Percentiles rank a stretch among this genome's conserved stretches.
Evolutionary conservation across 2,888 invertebrate species (phyloP).

Genomic region (Zaprionus obscuricornis): DNA sequence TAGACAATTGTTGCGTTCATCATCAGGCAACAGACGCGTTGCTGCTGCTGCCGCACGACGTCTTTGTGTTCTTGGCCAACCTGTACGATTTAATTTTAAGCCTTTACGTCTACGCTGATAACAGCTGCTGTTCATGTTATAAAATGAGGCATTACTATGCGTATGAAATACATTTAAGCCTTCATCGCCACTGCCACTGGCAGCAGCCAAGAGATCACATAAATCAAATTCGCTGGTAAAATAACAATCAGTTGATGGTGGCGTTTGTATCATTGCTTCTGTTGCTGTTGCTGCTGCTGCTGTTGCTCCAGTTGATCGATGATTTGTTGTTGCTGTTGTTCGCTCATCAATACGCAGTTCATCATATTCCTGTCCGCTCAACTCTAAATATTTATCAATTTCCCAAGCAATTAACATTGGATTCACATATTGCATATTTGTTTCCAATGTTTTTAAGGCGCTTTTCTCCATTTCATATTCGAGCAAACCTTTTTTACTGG

Average conservation of each 20-base stretch:
- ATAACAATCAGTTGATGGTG: slow-evolving; percentile 77
- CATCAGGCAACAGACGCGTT: slow-evolving; percentile 53
- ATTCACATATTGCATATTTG: slow-evolving; percentile 64
- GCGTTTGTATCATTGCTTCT: slow-evolving; percentile 54
- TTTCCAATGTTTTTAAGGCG: slow-evolving; percentile 69
- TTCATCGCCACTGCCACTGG: slow-evolving; percentile 56
- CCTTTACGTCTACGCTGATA: slow-evolving; percentile 80
- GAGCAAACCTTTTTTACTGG: slow-evolving; percentile 77
- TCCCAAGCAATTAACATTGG: slow-evolving; percentile 75
- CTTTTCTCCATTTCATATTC: slow-evolving; percentile 79
- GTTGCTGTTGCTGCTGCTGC: not conserved
- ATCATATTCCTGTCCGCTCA: slow-evolving; percentile 63
- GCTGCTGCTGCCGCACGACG: slow-evolving; percentile 37
- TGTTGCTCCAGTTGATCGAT: no score
- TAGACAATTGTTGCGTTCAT: slow-evolving; percentile 67
- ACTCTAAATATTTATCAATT: slow-evolving; percentile 80
- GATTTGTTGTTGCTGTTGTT: no score
- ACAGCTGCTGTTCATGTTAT: slow-evolving; percentile 67
- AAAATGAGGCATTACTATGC: slow-evolving; percentile 37
- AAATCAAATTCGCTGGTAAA: slow-evolving; percentile 81
- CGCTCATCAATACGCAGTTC: no score
- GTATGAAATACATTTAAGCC: slow-evolving; percentile 35
- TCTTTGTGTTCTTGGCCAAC: slow-evolving; percentile 88
- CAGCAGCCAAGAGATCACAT: slow-evolving; percentile 72
- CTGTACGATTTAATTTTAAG: slow-evolving; percentile 89